Percentiles rank a stretch among this genome's conserved stretches.
Evolutionary conservation across 2,888 invertebrate genomes (phyloP).

Genomic region (Ceraclea dissimilis): DNA sequence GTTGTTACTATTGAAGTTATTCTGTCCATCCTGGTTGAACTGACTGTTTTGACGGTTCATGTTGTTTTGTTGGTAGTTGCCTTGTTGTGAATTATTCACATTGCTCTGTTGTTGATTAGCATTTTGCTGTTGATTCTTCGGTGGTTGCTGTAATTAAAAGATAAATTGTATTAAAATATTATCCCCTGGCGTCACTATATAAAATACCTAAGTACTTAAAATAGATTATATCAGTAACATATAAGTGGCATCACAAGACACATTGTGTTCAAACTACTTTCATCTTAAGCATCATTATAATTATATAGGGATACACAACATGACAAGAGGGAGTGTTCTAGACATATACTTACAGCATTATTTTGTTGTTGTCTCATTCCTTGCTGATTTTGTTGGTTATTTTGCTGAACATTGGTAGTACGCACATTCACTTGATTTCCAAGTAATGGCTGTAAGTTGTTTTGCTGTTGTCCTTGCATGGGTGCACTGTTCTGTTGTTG

Average conservation of each 20-base stretch:
- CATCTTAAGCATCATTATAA: slow-evolving; percentile 18
- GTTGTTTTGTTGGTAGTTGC: slow-evolving; percentile 21
- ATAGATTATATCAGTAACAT: slow-evolving; percentile 9
- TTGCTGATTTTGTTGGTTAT: neutral
- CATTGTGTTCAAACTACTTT: slow-evolving; percentile 20
- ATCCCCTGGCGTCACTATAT: neutral
- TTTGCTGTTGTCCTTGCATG: slow-evolving; percentile 7
- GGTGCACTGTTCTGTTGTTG: slow-evolving; percentile 7
- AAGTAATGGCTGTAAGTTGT: slow-evolving; percentile 2
- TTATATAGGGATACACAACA: neutral
- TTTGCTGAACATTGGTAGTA: neutral
- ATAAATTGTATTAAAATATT: neutral
- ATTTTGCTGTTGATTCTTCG: slow-evolving; percentile 11
- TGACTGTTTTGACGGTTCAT: slow-evolving; percentile 27
- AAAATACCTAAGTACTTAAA: no score
- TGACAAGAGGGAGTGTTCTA: no score
- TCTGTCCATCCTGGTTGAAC: slow-evolving; percentile 23
- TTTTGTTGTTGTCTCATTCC: neutral
- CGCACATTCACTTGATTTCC: neutral
- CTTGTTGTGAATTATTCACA: slow-evolving; percentile 22
- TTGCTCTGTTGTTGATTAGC: slow-evolving; percentile 7
- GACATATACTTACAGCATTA: no score
- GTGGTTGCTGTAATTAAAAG: slow-evolving; percentile 6
- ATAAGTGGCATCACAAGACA: slow-evolving; percentile 9
- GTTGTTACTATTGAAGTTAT: neutral